Conservation (phyloP, 2,797 vertebrate genomes). For the Pagetopsis macropterus region DNA sequence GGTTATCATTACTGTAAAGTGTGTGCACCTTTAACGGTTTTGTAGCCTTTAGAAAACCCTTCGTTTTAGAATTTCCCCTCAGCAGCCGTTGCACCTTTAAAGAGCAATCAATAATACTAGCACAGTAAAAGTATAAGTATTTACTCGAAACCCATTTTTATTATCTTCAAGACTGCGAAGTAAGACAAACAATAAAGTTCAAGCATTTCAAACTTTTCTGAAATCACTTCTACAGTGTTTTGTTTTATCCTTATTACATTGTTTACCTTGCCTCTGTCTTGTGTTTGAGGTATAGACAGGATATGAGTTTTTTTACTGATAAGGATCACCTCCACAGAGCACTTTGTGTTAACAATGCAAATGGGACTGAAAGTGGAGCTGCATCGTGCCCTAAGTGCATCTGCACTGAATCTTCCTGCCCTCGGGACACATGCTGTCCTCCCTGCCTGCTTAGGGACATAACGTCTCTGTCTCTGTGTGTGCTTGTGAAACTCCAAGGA, state of each 20-base stretch:
- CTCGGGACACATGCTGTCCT: constrained; percentile 20
- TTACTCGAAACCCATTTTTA: background rate
- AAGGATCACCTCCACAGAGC: constrained; percentile 11
- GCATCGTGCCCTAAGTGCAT: constrained; percentile 43
- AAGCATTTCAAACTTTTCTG: background rate
- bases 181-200: background rate
- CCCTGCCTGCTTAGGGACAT: constrained; percentile 16
- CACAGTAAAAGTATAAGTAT: background rate
- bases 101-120: background rate
- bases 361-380: constrained; percentile 39
- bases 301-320: constrained; percentile 21
- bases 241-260: background rate
- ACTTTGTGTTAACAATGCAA: constrained; percentile 47
- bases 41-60: background rate
- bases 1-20: constrained; percentile 7
- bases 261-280: constrained; percentile 9
- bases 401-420: constrained; percentile 30
- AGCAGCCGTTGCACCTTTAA: constrained; percentile 12
- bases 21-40: constrained; percentile 1
- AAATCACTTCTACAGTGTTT: background rate
- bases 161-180: background rate
- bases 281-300: background rate
- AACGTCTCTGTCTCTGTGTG: constrained; percentile 5
- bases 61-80: background rate
- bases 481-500: background rate